Evolutionary conservation across 2,888 invertebrate species (phyloP), one percentile per base, ranked within the genome.

Genomic region (Blera fallax): DNA sequence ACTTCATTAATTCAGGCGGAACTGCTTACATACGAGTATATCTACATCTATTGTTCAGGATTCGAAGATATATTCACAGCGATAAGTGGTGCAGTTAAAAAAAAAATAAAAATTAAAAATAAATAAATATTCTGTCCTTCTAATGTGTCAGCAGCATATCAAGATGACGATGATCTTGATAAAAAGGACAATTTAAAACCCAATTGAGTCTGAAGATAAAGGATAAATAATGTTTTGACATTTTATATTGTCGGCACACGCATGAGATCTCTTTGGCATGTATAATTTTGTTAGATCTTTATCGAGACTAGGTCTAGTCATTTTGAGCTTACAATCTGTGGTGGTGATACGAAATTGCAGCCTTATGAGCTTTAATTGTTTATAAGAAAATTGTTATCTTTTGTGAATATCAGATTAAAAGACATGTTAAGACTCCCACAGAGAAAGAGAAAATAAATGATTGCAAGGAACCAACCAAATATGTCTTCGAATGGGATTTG

Each of bases 181-280:
- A 91, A 90, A 88, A 89, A 89, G 90, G 90, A 90, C 91, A 90
- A 91, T 91, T 91, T 91, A 89, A 89, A 91, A 90, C 90, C 89
- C 90, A 90, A 91, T 91, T 91, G 90, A 89, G 90, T 90, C 88
- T 89, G 88, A 72, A 76, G 45, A 27, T 32, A 45, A 77, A 81
- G 70, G 81, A 85, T 85, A 77, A 85, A 77, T 81, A 85, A 85
- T 85, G 81, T 85, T 85, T 76, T 85, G 85, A 85, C 85, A 67
- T 80, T 65, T 81, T 81, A 67, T 85, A 85, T 81, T 77, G 85
- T 67, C 58, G 70, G 72, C 85, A 81, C 85, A 81, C 69, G 81
- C 58, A 58, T 48, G 34, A 62, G 37, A 56, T 58, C 27, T 34
- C 29, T n/a, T 52, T 7, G 16, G 29, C 14, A 29, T 56, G 43